Base-by-base conservation (phyloP, 2,113 vertebrate species). In the Chloropsis cyanopogon region DNA sequence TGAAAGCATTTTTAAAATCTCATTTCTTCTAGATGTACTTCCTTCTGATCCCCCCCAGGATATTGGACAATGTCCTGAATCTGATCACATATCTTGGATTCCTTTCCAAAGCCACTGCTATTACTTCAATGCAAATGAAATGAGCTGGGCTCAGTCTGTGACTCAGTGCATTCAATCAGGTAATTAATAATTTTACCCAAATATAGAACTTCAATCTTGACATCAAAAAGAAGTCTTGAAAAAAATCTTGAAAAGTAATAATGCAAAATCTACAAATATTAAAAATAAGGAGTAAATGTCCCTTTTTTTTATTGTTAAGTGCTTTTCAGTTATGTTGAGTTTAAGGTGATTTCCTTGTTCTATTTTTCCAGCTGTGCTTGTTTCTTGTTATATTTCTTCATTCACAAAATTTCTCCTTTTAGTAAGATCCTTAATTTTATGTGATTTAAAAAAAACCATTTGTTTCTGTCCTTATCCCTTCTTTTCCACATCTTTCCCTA, bases 81-180 rank as follows among this genome's bases (percentile, higher is more conserved):
- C 98, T 54, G 63, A 63, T 50, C 54, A 64, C 35, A 84, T 82
- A 84, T 75, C 76, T 31, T 99, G 98, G 98, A 95, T 98, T 65
- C 98, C 98, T 31, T 99, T 99, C 94, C 94, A 87, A 91, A 97
- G 98, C 50, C 97, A 99, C 86, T 98, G 98, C 65, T 99, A 98
- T 72, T 14, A 91, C 6, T 98, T 99, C 93, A 72, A 96, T 47
- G 87, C 31, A n/a, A n/a, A 79, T 25, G 46, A 79, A 78, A 96
- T 96, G 23, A 98, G 91, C 92, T 98, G 98, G 98, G 96, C 97
- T 42, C 97, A 98, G 29, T 97, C 98, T 41, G 97, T 98, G 31
- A 97, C 98, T 72, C 97, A 97, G 52, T 99, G 98, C 71, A 10
- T 98, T 54, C 98, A 97, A 88, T 94, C 98, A 83, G 98, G 98